phyloP scores from a whole-genome alignment of 2,888 invertebrate species.

The Penaeus monodon region DNA sequence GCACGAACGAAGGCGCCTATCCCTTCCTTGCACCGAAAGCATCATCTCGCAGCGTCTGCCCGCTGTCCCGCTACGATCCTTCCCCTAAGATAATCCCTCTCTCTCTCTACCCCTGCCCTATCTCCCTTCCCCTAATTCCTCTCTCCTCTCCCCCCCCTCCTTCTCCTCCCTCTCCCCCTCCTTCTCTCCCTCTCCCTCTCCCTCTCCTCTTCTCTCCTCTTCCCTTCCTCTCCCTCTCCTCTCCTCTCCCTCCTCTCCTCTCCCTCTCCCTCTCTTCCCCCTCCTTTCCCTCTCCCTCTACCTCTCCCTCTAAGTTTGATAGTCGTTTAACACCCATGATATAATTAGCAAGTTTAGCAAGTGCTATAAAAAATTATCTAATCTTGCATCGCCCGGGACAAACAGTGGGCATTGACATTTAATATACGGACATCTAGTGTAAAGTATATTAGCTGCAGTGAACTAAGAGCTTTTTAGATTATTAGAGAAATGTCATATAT shows the following conservation, averaged over 20 bases:
- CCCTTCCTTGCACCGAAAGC: no score
- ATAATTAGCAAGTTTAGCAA: background rate
- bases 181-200: background rate
- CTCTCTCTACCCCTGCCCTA: background rate
- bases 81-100: no score
- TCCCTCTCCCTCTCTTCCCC: background rate
- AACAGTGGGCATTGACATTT: background rate
- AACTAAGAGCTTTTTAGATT: no score
- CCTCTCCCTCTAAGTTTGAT: background rate
- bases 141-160: background rate
- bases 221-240: background rate
- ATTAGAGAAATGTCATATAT: no score
- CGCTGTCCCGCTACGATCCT: no score
- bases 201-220: background rate
- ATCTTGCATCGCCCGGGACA: no score
- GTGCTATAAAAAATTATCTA: no score
- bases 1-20: no score
- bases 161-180: background rate
- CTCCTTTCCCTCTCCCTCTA: background rate
- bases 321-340: background rate
- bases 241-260: no score
- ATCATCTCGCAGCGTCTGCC: no score
- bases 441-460: no score
- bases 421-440: no score
- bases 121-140: background rate